These are phyloP conservation scores for Ariolimax columbianus DNA, from an alignment of 2,888 invertebrate genomes.

Conservation along the genomic window DNA sequence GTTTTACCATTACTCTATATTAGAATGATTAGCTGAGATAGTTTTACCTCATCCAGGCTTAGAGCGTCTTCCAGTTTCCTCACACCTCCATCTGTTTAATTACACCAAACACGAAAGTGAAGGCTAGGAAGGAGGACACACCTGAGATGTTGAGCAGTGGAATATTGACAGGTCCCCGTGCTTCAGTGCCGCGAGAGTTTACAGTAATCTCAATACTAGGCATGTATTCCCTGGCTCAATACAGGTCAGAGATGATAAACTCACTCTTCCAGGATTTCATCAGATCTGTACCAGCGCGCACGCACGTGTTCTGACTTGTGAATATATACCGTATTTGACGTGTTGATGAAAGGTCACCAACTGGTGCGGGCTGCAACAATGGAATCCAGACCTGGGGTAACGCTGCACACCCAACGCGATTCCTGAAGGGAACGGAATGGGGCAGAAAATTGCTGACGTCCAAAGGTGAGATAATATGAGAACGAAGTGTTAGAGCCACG, in stretches of 20 bases:
- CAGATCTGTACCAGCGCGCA: neutral
- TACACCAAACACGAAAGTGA: neutral
- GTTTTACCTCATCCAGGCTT: no score
- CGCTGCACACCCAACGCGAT: neutral
- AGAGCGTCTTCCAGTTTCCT: no score
- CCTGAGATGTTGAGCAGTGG: no score
- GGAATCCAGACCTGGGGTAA: neutral
- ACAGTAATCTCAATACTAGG: neutral
- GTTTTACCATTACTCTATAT: neutral
- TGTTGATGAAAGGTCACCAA: conserved; percentile 25
- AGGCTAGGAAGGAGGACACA: no score
- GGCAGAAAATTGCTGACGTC: no score
- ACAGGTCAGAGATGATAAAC: neutral
- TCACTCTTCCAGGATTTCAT: neutral
- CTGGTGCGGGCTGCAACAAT: neutral
- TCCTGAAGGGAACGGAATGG: neutral
- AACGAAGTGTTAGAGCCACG: no score
- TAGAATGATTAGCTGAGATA: no score
- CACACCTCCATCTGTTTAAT: no score
- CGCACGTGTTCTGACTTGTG: neutral
- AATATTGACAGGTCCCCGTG: neutral
- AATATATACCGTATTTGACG: neutral
- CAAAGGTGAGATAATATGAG: no score
- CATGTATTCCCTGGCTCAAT: neutral
- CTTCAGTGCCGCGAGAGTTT: neutral